A percentile compares a stretch with the other conserved stretches of the same genome.
These are phyloP conservation scores for Enteromius anoplus DNA, from an alignment of 2,797 vertebrate genomes.

Conservation along the genomic window DNA sequence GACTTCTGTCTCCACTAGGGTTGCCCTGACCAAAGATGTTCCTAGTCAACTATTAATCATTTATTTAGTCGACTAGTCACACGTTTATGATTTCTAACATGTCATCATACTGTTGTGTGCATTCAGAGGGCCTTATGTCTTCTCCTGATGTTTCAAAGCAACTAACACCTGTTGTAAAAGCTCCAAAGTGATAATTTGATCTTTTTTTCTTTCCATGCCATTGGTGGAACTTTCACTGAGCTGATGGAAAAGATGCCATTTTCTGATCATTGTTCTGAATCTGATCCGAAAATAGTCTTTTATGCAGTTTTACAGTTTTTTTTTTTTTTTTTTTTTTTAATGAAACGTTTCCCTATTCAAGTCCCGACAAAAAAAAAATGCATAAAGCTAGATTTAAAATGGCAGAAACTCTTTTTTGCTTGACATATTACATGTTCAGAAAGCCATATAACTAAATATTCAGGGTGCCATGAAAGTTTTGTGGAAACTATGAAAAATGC, in stretches of 20 bases:
- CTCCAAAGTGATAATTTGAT: no score
- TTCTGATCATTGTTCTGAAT: no score
- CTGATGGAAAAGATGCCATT: no score
- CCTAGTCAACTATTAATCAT: neutral
- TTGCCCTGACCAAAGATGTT: neutral
- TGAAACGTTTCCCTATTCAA: neutral
- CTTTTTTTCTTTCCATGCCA: no score
- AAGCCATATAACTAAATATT: neutral
- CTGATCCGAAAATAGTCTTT: neutral
- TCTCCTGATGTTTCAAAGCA: neutral
- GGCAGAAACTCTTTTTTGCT: neutral
- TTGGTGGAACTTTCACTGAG: no score
- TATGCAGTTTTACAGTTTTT: neutral
- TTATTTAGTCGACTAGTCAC: neutral
- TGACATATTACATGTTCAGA: neutral
- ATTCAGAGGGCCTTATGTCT: neutral
- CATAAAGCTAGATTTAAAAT: neutral
- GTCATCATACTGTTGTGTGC: neutral
- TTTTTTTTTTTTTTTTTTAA: no score
- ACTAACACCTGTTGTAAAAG: neutral
- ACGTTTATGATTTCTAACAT: neutral
- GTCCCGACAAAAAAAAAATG: neutral
- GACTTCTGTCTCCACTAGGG: neutral
- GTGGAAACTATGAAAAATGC: neutral
- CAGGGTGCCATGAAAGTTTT: neutral